Base-by-base conservation (phyloP, 2,113 vertebrate species). In the Naja naja region DNA sequence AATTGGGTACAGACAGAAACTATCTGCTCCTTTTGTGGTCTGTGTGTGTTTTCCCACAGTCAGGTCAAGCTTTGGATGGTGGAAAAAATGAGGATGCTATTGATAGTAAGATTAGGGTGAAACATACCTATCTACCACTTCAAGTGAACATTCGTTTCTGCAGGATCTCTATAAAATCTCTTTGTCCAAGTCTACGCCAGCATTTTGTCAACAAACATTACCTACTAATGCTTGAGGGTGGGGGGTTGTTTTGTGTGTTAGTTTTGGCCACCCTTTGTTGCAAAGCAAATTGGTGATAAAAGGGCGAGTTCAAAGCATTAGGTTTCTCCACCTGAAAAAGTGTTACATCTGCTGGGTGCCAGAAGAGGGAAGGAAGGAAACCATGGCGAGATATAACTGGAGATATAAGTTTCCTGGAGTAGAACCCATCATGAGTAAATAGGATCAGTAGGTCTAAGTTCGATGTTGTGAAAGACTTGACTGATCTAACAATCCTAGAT, bases 401-500 rank as follows among this genome's bases (percentile, higher is more conserved):
- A 34, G 91, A 74, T 89, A 55, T 89, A 93, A 81, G 53, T 87
- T 93, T 90, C 45, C 89, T 85, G 47, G 81, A 87, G 45, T 64
- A 43, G n/a, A 90, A 60, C 18, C 89, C 47, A 53, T 87, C 90
- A 93, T 64, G 89, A 49, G 53, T 34, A 89, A 89, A 89, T 85
- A 85, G 58, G 89, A 90, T 60, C 94, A 96, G 93, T 93, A 91
- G 87, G 92, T 95, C 96, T 93, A 81, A 45, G 93, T 92, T 94
- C 94, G 93, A 34, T 95, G 93, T 94, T 93, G 94, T 92, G 88
- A 95, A 96, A 97, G 95, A 95, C 94, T 86, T 92, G 96, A 93
- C 95, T 34, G 0, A 91, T 96, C 95, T 93, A 94, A 95, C 95
- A 90, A 92, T 93, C 95, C 93, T 14, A 94, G 91, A 58, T 92